Evolutionary conservation across 2,113 vertebrate genomes (phyloP), one percentile per base, ranked within the genome.

Genomic region (Eolophus roseicapilla): DNA sequence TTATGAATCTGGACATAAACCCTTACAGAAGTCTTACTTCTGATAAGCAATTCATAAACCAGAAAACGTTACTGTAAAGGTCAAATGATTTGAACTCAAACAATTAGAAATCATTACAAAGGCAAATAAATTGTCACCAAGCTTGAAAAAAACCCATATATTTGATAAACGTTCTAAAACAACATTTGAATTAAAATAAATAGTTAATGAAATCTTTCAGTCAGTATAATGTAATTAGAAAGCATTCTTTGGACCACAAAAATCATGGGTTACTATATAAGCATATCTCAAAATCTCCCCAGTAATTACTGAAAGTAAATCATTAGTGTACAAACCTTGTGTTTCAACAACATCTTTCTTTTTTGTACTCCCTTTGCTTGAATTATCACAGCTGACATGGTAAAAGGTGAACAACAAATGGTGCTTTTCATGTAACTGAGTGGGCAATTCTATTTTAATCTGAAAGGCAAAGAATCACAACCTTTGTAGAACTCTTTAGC

Each of bases 291-390:
- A 79, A 76, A 57, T 6, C 35, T 53, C 33, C 25, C 19, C 24
- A 47, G 16, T 6, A 65, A 20, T 35, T 31, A 68, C 28, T 28
- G 39, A 70, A 67, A 88, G 33, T 28, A 94, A 95, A 92, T 43
- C 33, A 68, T 35, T 29, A 75, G 21, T 1, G 6, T 21, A 73
- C 96, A 82, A 90, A 99, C 99, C 99, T 98, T 99, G 99, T 29
- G 97, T 98, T 97, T 99, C 99, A 57, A 99, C 94, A 70, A 98
- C 95, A 49, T 99, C 99, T 93, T 98, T 99, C 97, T 99, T 99
- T 96, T 99, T 99, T 17, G 99, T 99, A 96, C 99, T 99, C 53
- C 99, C 99, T 98, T 99, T 99, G 97, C 98, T 99, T 94, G 99
- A 99, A 97, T 97, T 99, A 77, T 99, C 99, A 82, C 99, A 99